phyloP scores from a whole-genome alignment of 2,888 invertebrate species.

The Ophonus ardosiacus region DNA sequence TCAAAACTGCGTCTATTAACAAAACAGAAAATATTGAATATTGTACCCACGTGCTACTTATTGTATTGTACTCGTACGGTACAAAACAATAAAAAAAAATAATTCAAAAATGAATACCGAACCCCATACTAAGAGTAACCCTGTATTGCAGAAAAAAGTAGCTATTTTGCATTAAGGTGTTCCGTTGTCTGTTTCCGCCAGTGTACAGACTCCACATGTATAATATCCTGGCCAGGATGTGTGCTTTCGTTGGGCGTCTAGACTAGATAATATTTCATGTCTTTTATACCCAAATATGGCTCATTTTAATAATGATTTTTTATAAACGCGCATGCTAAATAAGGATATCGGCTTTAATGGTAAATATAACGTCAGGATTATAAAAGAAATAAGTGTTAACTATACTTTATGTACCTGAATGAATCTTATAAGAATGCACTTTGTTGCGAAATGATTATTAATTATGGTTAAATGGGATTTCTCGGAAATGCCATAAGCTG shows the following conservation, averaged over 20 bases:
- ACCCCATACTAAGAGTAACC: too few relatives aligned
- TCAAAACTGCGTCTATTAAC: too few relatives aligned
- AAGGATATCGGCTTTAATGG: constrained; percentile 45
- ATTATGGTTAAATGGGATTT: constrained; percentile 41
- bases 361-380: constrained; percentile 38
- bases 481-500: constrained; percentile 25
- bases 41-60: too few relatives aligned
- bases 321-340: constrained; percentile 32
- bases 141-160: too few relatives aligned
- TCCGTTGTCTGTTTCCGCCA: not conserved
- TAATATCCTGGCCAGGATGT: constrained; percentile 3
- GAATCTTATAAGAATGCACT: constrained; percentile 40
- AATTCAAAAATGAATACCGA: too few relatives aligned
- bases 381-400: constrained; percentile 44
- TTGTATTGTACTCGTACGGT: too few relatives aligned
- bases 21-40: too few relatives aligned
- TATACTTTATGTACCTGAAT: constrained; percentile 23
- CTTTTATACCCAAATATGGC: constrained; percentile 49
- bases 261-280: constrained; percentile 35
- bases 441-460: constrained; percentile 40
- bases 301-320: constrained; percentile 49
- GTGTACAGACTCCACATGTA: not conserved
- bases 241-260: constrained; percentile 1
- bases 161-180: not conserved
- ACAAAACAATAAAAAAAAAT: too few relatives aligned